Evolutionary conservation across 1,140 invertebrate genomes (phyloP).

Genomic region (Nymphalis io): DNA sequence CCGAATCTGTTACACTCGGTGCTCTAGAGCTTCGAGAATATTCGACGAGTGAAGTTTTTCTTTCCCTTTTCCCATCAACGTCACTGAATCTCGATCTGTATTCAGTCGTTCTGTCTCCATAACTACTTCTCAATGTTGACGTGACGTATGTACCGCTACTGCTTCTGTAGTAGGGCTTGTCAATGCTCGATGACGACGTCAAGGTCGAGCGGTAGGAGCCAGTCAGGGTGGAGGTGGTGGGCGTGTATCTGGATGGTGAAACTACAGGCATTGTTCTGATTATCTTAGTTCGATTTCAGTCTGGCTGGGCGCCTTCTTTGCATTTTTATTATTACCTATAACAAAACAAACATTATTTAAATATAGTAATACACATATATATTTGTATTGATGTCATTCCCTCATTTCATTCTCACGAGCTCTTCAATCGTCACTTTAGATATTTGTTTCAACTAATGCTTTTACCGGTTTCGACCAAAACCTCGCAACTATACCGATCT

Average conservation of each 20-base stretch:
- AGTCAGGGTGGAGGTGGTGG: slow-evolving; percentile 63
- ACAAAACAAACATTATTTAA: slow-evolving; percentile 34
- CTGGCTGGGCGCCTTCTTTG: slow-evolving; percentile 63
- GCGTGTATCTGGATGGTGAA: slow-evolving; percentile 78
- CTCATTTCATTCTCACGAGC: too few species aligned
- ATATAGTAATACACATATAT: too few species aligned
- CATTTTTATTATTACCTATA: slow-evolving; percentile 62
- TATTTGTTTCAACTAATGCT: too few species aligned
- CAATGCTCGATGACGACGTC: slow-evolving; percentile 73
- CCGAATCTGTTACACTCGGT: slow-evolving; percentile 74
- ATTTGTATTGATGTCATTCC: too few species aligned
- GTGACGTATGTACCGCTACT: slow-evolving; percentile 73
- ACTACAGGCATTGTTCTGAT: slow-evolving; percentile 81
- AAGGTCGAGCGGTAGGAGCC: slow-evolving; percentile 79
- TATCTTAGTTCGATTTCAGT: slow-evolving; percentile 48
- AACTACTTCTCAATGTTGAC: slow-evolving; percentile 67
- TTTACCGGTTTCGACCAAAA: too few species aligned
- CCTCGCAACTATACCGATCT: too few species aligned
- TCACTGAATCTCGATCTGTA: slow-evolving; percentile 69
- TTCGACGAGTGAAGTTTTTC: slow-evolving; percentile 73
- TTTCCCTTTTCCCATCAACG: slow-evolving; percentile 68
- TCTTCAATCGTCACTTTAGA: too few species aligned
- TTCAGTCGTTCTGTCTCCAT: slow-evolving; percentile 77
- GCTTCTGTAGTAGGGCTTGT: slow-evolving; percentile 78
- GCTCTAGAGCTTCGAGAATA: slow-evolving; percentile 66